Conservation (phyloP, 2,888 invertebrate genomes). For the Phasia obesa region DNA sequence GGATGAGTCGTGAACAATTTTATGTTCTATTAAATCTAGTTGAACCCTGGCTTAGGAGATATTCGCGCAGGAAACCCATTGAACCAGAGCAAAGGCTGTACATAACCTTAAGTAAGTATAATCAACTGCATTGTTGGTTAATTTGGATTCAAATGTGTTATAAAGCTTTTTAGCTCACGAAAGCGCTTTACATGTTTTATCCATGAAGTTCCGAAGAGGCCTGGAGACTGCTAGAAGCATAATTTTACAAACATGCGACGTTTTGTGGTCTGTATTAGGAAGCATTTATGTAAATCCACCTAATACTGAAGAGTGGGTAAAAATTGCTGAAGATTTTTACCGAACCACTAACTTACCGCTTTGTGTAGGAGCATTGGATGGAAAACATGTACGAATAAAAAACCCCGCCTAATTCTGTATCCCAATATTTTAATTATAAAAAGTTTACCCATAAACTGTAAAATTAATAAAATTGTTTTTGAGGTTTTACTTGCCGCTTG, state of each 20-base stretch:
- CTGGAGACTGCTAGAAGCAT: slow-evolving; percentile 39
- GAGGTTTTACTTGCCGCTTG: background rate
- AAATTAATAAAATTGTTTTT: background rate
- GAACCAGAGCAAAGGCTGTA: slow-evolving; percentile 41
- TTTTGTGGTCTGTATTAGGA: slow-evolving; percentile 35
- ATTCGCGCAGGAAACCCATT: slow-evolving; percentile 39
- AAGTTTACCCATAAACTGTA: background rate
- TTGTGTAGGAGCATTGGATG: slow-evolving; percentile 1
- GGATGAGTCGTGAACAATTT: slow-evolving; percentile 38
- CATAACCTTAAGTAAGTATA: slow-evolving; percentile 37
- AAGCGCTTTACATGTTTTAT: slow-evolving; percentile 34
- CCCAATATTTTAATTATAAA: too few relatives aligned
- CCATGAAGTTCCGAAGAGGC: slow-evolving; percentile 30
- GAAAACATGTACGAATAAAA: slow-evolving; percentile 6
- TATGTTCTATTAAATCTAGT: slow-evolving; percentile 13
- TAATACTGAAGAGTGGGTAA: slow-evolving; percentile 30
- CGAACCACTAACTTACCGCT: background rate
- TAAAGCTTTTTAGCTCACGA: slow-evolving; percentile 40
- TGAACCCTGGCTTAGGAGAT: slow-evolving; percentile 5
- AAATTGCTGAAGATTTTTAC: slow-evolving; percentile 18
- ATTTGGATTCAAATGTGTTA: slow-evolving; percentile 10
- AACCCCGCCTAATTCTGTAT: slow-evolving; percentile 5
- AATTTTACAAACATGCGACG: slow-evolving; percentile 31
- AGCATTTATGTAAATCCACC: slow-evolving; percentile 32
- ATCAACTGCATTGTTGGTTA: background rate